These are phyloP conservation scores for Sakesphorus luctuosus DNA, from an alignment of 2,113 vertebrate genomes.

Conservation along the genomic window DNA sequence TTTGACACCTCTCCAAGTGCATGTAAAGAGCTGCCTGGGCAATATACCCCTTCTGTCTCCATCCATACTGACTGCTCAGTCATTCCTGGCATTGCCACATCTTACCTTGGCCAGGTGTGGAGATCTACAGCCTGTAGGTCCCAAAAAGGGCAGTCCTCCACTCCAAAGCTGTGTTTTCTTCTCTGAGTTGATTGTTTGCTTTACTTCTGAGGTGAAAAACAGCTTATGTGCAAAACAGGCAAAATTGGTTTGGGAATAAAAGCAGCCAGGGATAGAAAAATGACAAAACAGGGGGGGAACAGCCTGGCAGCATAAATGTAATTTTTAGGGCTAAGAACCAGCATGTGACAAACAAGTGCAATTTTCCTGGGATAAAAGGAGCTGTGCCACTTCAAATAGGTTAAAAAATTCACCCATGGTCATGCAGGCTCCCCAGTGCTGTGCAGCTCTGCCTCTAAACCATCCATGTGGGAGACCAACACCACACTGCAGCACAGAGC, in stretches of 20 bases:
- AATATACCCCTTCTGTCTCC: not conserved
- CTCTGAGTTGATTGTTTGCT: not conserved
- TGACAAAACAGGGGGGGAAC: not conserved
- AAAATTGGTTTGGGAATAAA: not conserved
- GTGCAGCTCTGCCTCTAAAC: not conserved
- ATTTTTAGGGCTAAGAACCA: not conserved
- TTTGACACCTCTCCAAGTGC: not conserved
- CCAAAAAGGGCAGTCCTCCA: not conserved
- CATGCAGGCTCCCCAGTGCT: not conserved
- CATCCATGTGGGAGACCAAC: not conserved
- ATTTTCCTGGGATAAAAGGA: not conserved
- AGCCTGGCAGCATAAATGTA: not conserved
- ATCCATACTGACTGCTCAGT: not conserved
- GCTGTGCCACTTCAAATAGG: not conserved
- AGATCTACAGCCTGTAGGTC: not conserved
- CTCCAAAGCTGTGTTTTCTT: not conserved
- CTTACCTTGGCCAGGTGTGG: not conserved
- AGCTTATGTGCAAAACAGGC: not conserved
- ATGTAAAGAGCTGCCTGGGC: not conserved
- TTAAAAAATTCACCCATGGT: rapidly evolving
- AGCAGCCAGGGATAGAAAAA: not conserved
- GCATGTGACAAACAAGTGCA: not conserved
- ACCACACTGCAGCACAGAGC: not conserved
- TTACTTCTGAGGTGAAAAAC: not conserved
- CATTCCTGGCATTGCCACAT: not conserved